Evolutionary conservation across 1,140 invertebrate genomes (phyloP).

Genomic region (Drosophila orena): DNA sequence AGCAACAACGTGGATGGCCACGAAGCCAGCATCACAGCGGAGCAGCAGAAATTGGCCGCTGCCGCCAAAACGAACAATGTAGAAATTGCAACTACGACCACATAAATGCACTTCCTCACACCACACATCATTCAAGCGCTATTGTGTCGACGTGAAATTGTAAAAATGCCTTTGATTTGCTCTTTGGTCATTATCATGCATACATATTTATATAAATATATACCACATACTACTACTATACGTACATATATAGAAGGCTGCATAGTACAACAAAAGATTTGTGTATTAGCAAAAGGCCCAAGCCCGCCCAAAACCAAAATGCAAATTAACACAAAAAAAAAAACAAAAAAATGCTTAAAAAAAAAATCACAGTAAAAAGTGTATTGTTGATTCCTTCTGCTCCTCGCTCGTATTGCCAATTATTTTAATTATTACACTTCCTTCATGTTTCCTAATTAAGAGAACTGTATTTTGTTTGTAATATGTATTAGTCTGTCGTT

Average conservation of each 20-base stretch:
- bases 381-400: slow-evolving; percentile 72
- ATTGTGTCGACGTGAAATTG: slow-evolving; percentile 22
- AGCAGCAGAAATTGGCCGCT: slow-evolving; percentile 53
- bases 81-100: slow-evolving; percentile 67
- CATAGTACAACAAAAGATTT: slow-evolving; percentile 75
- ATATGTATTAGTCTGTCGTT: slow-evolving; percentile 58
- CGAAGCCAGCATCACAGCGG: slow-evolving; percentile 48
- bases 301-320: slow-evolving; percentile 73
- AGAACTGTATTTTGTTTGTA: slow-evolving; percentile 63
- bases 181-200: slow-evolving; percentile 75
- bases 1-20: slow-evolving; percentile 40
- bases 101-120: slow-evolving; percentile 53
- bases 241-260: slow-evolving; percentile 69
- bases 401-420: slow-evolving; percentile 84
- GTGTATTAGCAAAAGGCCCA: slow-evolving; percentile 73
- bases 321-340: slow-evolving; percentile 36
- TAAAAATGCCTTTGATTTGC: slow-evolving; percentile 74
- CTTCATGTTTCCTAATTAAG: slow-evolving; percentile 51
- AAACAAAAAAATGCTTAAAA: slow-evolving; percentile 27
- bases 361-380: slow-evolving; percentile 47
- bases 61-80: slow-evolving; percentile 54
- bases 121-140: slow-evolving; percentile 4
- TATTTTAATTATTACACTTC: slow-evolving; percentile 59
- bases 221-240: slow-evolving; percentile 71
- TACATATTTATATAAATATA: slow-evolving; percentile 73